Evolutionary conservation across 2,113 vertebrate genomes (phyloP), one percentile per base, ranked within the genome.

Genomic region (Strix aluco): DNA sequence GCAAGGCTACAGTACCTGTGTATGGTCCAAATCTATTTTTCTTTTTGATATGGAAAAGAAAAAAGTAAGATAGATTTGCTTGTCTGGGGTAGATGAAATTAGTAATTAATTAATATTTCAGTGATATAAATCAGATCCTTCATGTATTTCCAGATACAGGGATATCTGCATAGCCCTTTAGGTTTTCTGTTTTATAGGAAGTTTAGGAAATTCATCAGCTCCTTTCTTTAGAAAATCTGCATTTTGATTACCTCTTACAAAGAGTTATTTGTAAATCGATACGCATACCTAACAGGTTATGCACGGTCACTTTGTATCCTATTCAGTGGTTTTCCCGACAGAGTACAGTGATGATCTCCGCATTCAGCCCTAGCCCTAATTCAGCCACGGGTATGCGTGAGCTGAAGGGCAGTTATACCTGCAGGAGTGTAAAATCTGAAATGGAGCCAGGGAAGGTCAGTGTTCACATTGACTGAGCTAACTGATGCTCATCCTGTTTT

Each of bases 91-190:
- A 65, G 55, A 38, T 52, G 9, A 96, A 92, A 62, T 78, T 38
- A 92, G 82, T 46, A 91, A 88, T 81, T n/a, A 66, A 67, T 59
- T 59, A 83, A 29, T 83, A 81, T 63, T 89, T 89, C 36, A 63
- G 70, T 3, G 15, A 89, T 69, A 78, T 52, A 44, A 84, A 94
- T 74, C 38, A 58, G 13, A 29, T 75, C 46, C 25, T 70, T 91
- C 5, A 14, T 65, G 18, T 57, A 38, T 89, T 91, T 90, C 84
- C n/a, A 69, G 47, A 57, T 13, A 40, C 9, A 67, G 67, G 42
- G 61, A 88, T 23, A 78, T 74, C 36, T 92, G 46, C 27, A 32
- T 57, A 86, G 20, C 19, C 23, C 6, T 55, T 75, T 40, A 23
- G 2, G 2, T 81, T 91, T 79, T 81, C 78, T 91, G 62, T 81